These are phyloP conservation scores for Camponotus fellah DNA, from an alignment of 2,888 invertebrate genomes.

Conservation along the genomic window DNA sequence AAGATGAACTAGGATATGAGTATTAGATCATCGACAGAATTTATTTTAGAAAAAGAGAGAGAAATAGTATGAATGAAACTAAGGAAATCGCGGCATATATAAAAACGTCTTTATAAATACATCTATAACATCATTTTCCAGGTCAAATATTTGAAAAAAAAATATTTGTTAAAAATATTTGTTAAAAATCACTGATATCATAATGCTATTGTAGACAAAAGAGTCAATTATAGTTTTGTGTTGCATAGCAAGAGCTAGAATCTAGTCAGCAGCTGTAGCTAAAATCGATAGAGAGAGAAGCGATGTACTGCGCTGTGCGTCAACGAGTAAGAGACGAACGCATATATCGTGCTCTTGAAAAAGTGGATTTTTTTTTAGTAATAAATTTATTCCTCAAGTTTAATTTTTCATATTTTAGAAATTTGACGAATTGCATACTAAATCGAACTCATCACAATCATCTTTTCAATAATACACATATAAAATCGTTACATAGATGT, in stretches of 20 bases:
- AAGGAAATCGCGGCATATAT: not conserved
- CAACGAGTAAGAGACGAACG: conserved; percentile 15
- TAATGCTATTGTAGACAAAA: not conserved
- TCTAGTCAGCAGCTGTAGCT: conserved; percentile 76
- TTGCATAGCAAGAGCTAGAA: conserved; percentile 49
- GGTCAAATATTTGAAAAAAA: not conserved
- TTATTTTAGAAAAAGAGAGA: not conserved
- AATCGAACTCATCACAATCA: not conserved
- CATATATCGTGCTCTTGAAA: not conserved
- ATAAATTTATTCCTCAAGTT: not conserved
- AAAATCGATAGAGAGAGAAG: conserved; percentile 80
- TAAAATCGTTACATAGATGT: not conserved
- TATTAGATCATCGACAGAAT: conserved; percentile 12
- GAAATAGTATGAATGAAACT: not conserved
- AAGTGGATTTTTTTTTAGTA: not conserved
- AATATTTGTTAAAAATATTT: not conserved
- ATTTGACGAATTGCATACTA: not conserved
- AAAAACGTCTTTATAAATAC: not conserved
- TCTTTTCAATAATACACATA: not conserved
- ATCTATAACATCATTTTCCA: not conserved
- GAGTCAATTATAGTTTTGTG: not conserved
- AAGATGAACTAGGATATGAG: not conserved
- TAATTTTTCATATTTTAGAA: conserved; percentile 6
- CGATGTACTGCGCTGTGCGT: conserved; percentile 66
- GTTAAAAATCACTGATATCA: not conserved